Conservation (phyloP, 2,888 invertebrate species). For the Noctua fimbriata region DNA sequence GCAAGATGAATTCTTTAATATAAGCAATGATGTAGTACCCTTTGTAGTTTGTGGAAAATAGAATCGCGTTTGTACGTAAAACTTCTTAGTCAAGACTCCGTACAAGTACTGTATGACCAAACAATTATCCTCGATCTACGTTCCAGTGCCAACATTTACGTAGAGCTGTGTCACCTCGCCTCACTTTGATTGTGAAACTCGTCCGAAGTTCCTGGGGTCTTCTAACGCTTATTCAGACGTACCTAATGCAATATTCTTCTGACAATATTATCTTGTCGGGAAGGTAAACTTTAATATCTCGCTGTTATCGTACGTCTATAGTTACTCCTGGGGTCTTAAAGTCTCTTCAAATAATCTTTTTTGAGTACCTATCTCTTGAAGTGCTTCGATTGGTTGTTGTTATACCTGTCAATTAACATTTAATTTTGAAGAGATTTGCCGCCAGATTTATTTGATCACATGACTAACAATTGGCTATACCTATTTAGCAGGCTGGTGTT, state of each 20-base stretch:
- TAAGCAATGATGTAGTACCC: neutral
- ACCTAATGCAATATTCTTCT: neutral
- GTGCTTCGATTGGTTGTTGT: neutral
- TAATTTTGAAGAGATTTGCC: neutral
- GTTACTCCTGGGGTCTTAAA: neutral
- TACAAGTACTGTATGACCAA: neutral
- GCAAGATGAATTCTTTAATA: neutral
- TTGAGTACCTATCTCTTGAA: constrained; percentile 21
- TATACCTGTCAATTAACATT: neutral
- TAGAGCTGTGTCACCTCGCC: neutral
- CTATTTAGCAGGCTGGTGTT: constrained; percentile 4
- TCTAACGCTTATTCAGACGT: neutral
- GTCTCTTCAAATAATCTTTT: constrained; percentile 33
- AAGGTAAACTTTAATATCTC: neutral
- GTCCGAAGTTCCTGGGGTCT: neutral
- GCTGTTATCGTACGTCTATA: constrained; percentile 15
- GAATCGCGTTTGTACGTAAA: neutral
- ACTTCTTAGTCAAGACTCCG: neutral
- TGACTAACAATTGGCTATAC: neutral
- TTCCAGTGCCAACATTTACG: neutral
- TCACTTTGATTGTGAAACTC: neutral
- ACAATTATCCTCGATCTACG: neutral
- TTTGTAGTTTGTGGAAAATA: neutral
- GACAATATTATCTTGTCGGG: neutral
- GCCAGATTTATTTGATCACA: constrained; percentile 6